Evolutionary conservation across 2,113 vertebrate species (phyloP).

Genomic region (Tupaia tana): DNA sequence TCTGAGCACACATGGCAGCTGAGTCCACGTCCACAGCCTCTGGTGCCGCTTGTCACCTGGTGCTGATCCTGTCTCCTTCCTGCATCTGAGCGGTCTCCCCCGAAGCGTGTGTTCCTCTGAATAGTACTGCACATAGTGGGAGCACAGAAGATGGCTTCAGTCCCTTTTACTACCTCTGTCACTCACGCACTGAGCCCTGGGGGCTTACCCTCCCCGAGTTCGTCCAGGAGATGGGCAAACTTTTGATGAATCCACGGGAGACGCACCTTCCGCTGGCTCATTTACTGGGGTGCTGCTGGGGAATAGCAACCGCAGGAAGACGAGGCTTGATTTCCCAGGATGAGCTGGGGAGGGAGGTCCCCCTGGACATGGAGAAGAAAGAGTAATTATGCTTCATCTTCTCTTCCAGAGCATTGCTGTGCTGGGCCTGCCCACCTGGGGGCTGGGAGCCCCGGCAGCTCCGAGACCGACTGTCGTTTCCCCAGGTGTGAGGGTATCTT

Average conservation of each 20-base stretch:
- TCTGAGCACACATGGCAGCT: too few relatives aligned
- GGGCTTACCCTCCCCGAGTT: conserved; percentile 32
- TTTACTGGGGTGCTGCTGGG: conserved; percentile 57
- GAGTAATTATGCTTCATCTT: conserved; percentile 26
- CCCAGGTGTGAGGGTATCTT: conserved; percentile 56
- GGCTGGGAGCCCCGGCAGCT: conserved; percentile 30
- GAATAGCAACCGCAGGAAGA: conserved; percentile 17
- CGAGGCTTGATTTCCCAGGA: conserved; percentile 73
- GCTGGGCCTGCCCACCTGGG: not conserved
- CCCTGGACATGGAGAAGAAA: not conserved
- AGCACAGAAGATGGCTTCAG: not conserved
- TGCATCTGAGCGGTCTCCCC: not conserved
- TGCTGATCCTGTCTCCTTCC: fast-evolving
- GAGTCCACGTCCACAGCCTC: not conserved
- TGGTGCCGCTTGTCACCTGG: fast-evolving
- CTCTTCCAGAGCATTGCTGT: not conserved
- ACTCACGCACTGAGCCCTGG: not conserved
- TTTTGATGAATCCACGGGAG: conserved; percentile 69
- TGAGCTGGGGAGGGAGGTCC: not conserved
- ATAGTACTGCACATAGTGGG: fast-evolving
- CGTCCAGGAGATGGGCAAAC: conserved; percentile 67
- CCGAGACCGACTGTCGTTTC: not conserved
- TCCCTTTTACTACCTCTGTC: not conserved
- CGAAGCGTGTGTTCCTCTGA: not conserved
- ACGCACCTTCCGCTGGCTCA: conserved; percentile 18